Conservation (phyloP, 2,888 invertebrate genomes). For the Iselma pallidipennis region DNA sequence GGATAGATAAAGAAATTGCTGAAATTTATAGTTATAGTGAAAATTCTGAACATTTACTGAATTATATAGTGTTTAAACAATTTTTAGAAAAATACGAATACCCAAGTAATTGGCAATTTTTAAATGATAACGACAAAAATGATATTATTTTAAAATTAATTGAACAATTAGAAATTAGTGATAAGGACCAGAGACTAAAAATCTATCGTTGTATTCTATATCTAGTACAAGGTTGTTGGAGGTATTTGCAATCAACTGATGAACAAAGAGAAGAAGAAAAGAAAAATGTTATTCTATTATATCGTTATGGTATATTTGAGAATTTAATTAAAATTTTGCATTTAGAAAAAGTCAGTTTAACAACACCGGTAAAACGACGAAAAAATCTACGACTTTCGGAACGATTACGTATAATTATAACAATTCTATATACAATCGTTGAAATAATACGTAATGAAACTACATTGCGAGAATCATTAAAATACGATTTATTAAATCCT, state of each 20-base stretch:
- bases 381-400: neutral
- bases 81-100: neutral
- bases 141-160: constrained; percentile 10
- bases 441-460: constrained; percentile 13
- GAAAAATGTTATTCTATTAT: constrained; percentile 4
- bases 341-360: neutral
- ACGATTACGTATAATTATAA: constrained; percentile 14
- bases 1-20: neutral
- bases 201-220: constrained; percentile 10
- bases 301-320: constrained; percentile 1
- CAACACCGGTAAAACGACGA: neutral
- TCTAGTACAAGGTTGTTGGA: constrained; percentile 20
- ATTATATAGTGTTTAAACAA: neutral
- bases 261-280: neutral
- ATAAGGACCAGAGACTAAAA: constrained; percentile 1
- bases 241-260: neutral
- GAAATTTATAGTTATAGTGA: constrained; percentile 13
- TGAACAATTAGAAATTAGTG: constrained; percentile 16
- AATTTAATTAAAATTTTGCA: constrained; percentile 3
- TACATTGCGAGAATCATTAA: constrained; percentile 1
- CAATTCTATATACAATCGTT: constrained; percentile 13
- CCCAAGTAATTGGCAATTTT: neutral
- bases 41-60: neutral
- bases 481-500: constrained; percentile 6
- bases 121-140: neutral